phyloP scores from a whole-genome alignment of 2,888 invertebrate species.

The Spodoptera exigua region DNA sequence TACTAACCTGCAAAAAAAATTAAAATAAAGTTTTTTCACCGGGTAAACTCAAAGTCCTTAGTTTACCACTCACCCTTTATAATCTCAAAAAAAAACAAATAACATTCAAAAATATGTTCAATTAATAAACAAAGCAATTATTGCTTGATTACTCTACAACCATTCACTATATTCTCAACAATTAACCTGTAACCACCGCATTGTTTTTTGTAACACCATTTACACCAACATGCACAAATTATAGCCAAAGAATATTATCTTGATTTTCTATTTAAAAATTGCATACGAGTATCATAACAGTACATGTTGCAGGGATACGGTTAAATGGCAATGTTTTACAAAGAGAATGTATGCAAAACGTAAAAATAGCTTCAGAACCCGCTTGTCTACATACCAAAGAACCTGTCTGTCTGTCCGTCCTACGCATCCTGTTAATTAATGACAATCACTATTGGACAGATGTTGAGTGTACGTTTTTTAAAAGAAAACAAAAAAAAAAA shows the following conservation, averaged over 20 bases:
- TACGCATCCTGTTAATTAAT: slow-evolving; percentile 67
- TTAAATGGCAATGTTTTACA: slow-evolving; percentile 51
- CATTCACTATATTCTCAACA: not conserved
- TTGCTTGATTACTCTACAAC: not conserved
- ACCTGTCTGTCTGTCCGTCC: slow-evolving; percentile 66
- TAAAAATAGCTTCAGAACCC: slow-evolving; percentile 41
- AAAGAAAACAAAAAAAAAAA: slow-evolving; percentile 21
- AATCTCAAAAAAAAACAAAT: too few relatives aligned
- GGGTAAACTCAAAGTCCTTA: too few relatives aligned
- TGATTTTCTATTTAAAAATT: slow-evolving; percentile 42
- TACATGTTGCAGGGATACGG: slow-evolving; percentile 34
- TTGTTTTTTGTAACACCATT: slow-evolving; percentile 8
- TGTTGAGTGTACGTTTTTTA: slow-evolving; percentile 45
- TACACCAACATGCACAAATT: slow-evolving; percentile 38
- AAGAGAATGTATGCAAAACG: slow-evolving; percentile 45
- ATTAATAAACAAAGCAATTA: slow-evolving; percentile 18
- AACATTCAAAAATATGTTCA: not conserved
- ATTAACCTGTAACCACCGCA: slow-evolving; percentile 12
- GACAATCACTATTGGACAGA: slow-evolving; percentile 67
- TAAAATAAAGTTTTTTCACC: too few relatives aligned
- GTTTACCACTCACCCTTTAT: too few relatives aligned
- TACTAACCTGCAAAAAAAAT: too few relatives aligned
- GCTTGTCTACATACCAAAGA: slow-evolving; percentile 63
- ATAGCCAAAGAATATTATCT: slow-evolving; percentile 29
- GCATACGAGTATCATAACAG: slow-evolving; percentile 54